Percentiles rank a stretch among this genome's conserved stretches.
Conservation (phyloP, 2,888 invertebrate species). For the Dicranocentrus wangi region DNA sequence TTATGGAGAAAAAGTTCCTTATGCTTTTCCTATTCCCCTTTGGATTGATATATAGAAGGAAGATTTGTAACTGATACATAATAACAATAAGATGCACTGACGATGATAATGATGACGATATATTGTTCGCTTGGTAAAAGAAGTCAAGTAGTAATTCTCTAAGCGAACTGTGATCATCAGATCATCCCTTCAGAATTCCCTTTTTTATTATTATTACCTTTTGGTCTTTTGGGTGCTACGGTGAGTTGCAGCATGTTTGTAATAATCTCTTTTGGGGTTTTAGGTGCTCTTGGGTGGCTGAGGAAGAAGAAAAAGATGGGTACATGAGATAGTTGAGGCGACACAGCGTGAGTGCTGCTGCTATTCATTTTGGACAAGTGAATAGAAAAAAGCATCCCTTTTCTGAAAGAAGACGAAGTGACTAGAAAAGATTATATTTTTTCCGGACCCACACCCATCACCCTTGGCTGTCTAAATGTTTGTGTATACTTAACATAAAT, state of each 20-base stretch:
- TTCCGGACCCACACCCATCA: slow-evolving; percentile 55
- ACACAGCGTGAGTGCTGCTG: slow-evolving; percentile 60
- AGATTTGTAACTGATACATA: slow-evolving; percentile 12
- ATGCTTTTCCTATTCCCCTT: too few relatives aligned
- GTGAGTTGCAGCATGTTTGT: slow-evolving; percentile 13
- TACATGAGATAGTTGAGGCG: slow-evolving; percentile 53
- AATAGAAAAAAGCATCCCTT: slow-evolving; percentile 10
- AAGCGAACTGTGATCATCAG: slow-evolving; percentile 36
- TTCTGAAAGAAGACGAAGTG: slow-evolving; percentile 34
- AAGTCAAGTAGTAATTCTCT: slow-evolving; percentile 41
- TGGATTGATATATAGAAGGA: slow-evolving; percentile 5
- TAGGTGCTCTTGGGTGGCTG: slow-evolving; percentile 61
- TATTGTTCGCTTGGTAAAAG: slow-evolving; percentile 34
- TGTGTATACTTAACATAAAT: slow-evolving; percentile 48
- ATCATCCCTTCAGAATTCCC: slow-evolving; percentile 22
- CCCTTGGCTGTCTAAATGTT: slow-evolving; percentile 60
- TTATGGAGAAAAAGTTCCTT: too few relatives aligned
- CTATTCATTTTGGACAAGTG: slow-evolving; percentile 42
- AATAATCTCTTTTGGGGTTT: slow-evolving; percentile 50
- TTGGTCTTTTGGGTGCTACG: slow-evolving; percentile 44
- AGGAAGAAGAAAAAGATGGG: slow-evolving; percentile 44
- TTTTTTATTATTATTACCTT: slow-evolving; percentile 54
- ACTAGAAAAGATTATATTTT: slow-evolving; percentile 49
- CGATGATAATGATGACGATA: slow-evolving; percentile 54
- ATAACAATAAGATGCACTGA: slow-evolving; percentile 29